Base-by-base conservation (phyloP, 2,113 vertebrate genomes). In the Pogonocichla stellata region DNA sequence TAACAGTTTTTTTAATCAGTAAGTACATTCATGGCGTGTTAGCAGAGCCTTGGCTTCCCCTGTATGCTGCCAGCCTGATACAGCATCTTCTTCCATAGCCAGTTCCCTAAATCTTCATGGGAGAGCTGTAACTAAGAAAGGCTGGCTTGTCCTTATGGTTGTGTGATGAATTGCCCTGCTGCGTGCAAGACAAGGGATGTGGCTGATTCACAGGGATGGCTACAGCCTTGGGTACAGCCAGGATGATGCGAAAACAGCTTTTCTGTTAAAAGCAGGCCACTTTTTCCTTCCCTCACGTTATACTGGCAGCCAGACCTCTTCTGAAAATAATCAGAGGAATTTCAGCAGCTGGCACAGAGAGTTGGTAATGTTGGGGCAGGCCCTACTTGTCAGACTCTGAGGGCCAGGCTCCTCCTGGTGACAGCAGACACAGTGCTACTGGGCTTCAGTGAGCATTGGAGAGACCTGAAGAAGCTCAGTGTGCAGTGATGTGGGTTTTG, bases 381-480 rank as follows among this genome's bases (percentile, higher is more conserved):
- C 42, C n/a, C 25, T 19, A 10, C 14, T 18, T 4, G 3, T 43
- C 48, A 31, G 20, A 38, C 8, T 9, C 14, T 8, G 23, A 45
- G 54, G 43, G 19, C 43, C 14, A 45, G 40, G 15, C 9, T 92
- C 9, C 16, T 31, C 14, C 47, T 25, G 19, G 19, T 38, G 19
- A 9, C 29, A 33, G 33, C 45, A 36, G 57, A 36, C 9, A 17
- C 15, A 31, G 19, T 2, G 2, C 38, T 40, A 0, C 3, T 3
- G 9, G 17, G 16, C 28, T n/a, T 51, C 43, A 8, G 7, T 5
- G 10, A 65, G 38, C 4, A 5, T 23, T 12, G 26, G 19, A 12
- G 50, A 6, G 7, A 19, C 25, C 12, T 23, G 43, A 23, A 33
- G 48, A 43, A 86, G 29, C 24, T 53, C 43, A 26, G 3, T 0